Evolutionary conservation across 2,888 invertebrate genomes (phyloP).

Genomic region (Phyllotreta cruciferae): DNA sequence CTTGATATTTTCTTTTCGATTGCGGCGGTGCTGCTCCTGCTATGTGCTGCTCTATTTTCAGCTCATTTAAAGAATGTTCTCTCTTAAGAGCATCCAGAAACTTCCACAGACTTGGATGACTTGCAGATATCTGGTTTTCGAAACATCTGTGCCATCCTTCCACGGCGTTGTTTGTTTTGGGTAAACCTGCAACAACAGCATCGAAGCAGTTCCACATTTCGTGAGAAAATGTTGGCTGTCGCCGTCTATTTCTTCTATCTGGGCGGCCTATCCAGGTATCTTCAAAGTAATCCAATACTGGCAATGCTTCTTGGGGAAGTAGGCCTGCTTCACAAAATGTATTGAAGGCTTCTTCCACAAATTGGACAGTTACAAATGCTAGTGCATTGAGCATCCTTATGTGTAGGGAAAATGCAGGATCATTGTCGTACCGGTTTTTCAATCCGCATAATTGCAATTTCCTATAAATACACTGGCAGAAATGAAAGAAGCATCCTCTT

Average conservation of each 20-base stretch:
- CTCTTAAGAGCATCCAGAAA: slow-evolving; percentile 11
- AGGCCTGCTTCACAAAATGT: slow-evolving; percentile 2
- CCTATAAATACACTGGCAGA: no score
- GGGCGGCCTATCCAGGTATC: slow-evolving; percentile 23
- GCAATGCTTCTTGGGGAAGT: slow-evolving; percentile 11
- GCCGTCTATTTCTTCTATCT: slow-evolving; percentile 13
- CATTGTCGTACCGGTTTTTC: slow-evolving; percentile 17
- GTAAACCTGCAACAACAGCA: neutral
- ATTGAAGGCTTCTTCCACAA: slow-evolving; percentile 6
- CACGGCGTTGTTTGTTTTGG: slow-evolving; percentile 11
- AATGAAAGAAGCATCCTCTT: slow-evolving; percentile 7
- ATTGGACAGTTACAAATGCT: no score
- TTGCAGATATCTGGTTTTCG: slow-evolving; percentile 7
- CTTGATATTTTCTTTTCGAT: neutral
- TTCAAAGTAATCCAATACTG: slow-evolving; percentile 20
- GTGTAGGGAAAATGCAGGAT: slow-evolving; percentile 17
- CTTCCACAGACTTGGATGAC: slow-evolving; percentile 9
- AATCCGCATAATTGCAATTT: neutral
- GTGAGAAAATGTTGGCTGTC: slow-evolving; percentile 2
- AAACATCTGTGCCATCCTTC: no score
- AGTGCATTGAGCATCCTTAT: slow-evolving; percentile 5
- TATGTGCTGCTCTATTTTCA: slow-evolving; percentile 3
- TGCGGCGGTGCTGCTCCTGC: neutral
- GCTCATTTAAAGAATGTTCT: slow-evolving; percentile 15
- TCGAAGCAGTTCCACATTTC: slow-evolving; percentile 16